phyloP scores from a whole-genome alignment of 1,140 invertebrate species.

The Drosophila mayri region DNA sequence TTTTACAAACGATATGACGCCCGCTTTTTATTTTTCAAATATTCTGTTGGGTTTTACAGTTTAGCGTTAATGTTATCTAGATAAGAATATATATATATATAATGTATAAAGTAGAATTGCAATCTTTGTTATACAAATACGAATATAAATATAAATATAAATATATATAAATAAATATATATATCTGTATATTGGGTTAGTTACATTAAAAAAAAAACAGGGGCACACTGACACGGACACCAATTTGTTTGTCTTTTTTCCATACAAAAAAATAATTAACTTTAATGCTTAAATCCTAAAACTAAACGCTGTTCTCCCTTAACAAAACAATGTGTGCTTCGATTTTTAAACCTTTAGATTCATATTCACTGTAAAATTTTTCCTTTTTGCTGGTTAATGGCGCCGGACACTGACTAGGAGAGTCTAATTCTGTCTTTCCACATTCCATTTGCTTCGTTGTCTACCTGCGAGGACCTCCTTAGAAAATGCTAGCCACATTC shows the following conservation, averaged over 20 bases:
- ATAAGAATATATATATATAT: slow-evolving; percentile 35
- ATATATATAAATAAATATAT: slow-evolving; percentile 24
- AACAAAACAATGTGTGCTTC: slow-evolving; percentile 22
- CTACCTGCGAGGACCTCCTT: slow-evolving; percentile 4
- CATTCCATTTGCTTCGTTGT: slow-evolving; percentile 19
- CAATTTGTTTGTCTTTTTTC: slow-evolving; percentile 6
- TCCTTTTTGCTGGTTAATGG: not conserved
- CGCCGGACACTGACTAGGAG: slow-evolving; percentile 34
- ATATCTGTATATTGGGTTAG: too few relatives aligned
- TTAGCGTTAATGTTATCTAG: slow-evolving; percentile 55
- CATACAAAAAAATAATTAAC: slow-evolving; percentile 17
- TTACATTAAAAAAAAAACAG: slow-evolving; percentile 11
- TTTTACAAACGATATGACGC: slow-evolving; percentile 46
- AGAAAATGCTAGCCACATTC: slow-evolving; percentile 83
- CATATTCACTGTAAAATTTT: slow-evolving; percentile 17
- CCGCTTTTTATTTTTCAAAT: slow-evolving; percentile 45
- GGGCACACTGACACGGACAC: slow-evolving; percentile 23
- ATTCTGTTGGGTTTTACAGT: slow-evolving; percentile 54
- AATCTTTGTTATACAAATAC: slow-evolving; percentile 59
- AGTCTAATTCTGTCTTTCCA: slow-evolving; percentile 22
- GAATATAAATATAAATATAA: slow-evolving; percentile 41
- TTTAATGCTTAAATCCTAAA: slow-evolving; percentile 30
- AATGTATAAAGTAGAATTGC: slow-evolving; percentile 49
- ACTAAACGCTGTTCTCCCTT: slow-evolving; percentile 21
- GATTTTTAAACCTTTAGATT: slow-evolving; percentile 9